Evolutionary conservation across 2,113 vertebrate genomes (phyloP), one percentile per base, ranked within the genome.

Genomic region (Clarias macrocephalus): DNA sequence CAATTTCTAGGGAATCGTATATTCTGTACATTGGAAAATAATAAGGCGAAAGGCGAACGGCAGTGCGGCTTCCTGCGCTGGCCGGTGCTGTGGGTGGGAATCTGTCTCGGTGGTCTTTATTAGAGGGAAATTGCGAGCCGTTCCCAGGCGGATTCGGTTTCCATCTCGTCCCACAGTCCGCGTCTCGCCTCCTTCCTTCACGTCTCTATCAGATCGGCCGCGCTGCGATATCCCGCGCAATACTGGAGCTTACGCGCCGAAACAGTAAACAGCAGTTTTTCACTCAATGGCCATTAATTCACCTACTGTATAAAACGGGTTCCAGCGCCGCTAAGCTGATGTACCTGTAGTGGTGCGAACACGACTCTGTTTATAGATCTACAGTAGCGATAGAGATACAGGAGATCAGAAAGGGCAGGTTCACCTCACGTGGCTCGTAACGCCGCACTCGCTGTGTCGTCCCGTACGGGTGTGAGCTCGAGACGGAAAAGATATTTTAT

Each of bases 61-160:
- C 54, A 2, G 52, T 72, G 33, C 75, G 37, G 82, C 54, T 84
- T 76, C 59, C 84, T 52, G 80, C 86, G 66, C 83, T 72, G 56
- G 77, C 56, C 83, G 59, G 84, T 83, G 57, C 65, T 57, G 72
- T 59, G 85, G 76, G 77, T 88, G 86, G 84, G 86, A 60, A 30
- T 37, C 8, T 56, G 25, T 57, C 25, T 23, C 81, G 28, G 86
- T 62, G 82, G 73, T 83, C 82, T 68, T 87, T 62, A 85, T 23
- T 28, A 6, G 83, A 81, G 42, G 65, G 77, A 48, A 9, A 5
- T 33, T 75, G 13, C 28, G 37, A 19, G 83, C 19, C n/a, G 86
- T 89, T 89, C 88, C 81, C 89, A 88, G 83, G 75, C 73, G 23
- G 59, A 81, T 90, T 85, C 59, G 3, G 66, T 89, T 89, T 54